These are phyloP conservation scores for Phyllotis vaccarum DNA, from an alignment of 2,797 vertebrate genomes.

Conservation along the genomic window DNA sequence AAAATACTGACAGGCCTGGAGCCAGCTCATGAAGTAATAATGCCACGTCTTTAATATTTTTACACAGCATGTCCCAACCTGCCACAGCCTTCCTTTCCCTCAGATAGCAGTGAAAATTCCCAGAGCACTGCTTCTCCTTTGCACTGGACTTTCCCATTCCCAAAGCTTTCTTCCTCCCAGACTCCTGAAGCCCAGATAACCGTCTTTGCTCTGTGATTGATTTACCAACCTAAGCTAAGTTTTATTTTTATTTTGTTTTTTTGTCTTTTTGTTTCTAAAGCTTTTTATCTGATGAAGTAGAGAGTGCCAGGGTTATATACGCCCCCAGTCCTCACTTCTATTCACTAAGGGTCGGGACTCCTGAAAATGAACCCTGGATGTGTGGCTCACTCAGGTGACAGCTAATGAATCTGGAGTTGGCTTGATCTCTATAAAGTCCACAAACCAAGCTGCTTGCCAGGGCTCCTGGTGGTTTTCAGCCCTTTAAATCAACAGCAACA, in stretches of 20 bases:
- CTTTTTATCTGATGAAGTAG: neutral
- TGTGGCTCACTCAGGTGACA: neutral
- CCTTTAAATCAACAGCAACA: conserved; percentile 37
- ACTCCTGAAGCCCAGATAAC: neutral
- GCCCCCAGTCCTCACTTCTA: conserved; percentile 36
- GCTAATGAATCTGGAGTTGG: neutral
- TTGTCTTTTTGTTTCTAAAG: neutral
- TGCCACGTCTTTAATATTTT: conserved; percentile 69
- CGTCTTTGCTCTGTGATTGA: neutral
- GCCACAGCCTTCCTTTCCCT: conserved; percentile 55
- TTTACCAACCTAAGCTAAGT: conserved; percentile 7
- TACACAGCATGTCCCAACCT: conserved; percentile 56
- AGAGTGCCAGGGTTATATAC: no score
- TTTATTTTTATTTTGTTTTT: neutral
- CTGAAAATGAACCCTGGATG: neutral
- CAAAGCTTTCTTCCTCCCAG: conserved; percentile 1
- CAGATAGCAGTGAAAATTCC: conserved; percentile 44
- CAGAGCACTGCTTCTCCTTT: neutral
- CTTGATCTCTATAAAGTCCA: neutral
- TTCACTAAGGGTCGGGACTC: conserved; percentile 11
- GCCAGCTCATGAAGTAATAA: conserved; percentile 73
- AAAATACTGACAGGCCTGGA: conserved; percentile 66
- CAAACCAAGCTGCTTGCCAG: neutral
- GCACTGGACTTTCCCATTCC: neutral
- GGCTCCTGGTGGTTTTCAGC: neutral